Evolutionary conservation across 2,113 vertebrate species (phyloP).

Genomic region (Cyphomyrus discorhynchus): DNA sequence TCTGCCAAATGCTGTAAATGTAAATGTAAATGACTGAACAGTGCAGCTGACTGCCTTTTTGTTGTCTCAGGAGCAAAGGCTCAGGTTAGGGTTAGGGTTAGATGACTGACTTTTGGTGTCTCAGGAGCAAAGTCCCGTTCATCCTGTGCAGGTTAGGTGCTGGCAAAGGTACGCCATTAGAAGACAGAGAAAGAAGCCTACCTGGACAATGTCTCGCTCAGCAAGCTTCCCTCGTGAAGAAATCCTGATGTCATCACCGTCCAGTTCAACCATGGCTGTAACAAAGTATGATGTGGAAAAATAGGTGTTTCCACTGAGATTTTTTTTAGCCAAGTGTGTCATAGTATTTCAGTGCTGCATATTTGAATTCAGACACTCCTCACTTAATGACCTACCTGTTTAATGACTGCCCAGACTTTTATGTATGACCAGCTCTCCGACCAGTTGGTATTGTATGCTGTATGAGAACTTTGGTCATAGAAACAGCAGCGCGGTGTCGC

Average conservation of each 20-base stretch:
- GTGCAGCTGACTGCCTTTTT: not conserved
- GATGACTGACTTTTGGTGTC: no score
- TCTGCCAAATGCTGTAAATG: no score
- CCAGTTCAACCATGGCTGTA: slow-evolving; percentile 89
- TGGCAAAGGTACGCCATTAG: not conserved
- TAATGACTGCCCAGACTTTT: not conserved
- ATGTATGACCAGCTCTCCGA: not conserved
- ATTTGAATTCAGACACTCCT: not conserved
- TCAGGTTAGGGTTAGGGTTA: not conserved
- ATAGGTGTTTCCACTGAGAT: no score
- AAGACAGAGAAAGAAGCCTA: slow-evolving; percentile 40
- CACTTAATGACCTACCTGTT: not conserved
- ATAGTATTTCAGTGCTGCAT: not conserved
- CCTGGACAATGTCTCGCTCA: slow-evolving; percentile 91
- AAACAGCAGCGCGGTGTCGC: not conserved
- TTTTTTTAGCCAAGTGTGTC: not conserved
- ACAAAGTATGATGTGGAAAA: not conserved
- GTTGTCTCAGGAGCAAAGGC: no score
- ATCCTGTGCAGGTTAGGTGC: not conserved
- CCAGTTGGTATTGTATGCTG: not conserved
- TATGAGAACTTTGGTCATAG: not conserved
- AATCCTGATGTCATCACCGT: slow-evolving; percentile 84
- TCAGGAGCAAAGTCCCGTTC: not conserved
- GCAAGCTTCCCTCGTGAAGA: slow-evolving; percentile 86
- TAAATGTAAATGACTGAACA: not conserved